phyloP scores from a whole-genome alignment of 1,140 invertebrate genomes.

The Aphelinus certus region DNA sequence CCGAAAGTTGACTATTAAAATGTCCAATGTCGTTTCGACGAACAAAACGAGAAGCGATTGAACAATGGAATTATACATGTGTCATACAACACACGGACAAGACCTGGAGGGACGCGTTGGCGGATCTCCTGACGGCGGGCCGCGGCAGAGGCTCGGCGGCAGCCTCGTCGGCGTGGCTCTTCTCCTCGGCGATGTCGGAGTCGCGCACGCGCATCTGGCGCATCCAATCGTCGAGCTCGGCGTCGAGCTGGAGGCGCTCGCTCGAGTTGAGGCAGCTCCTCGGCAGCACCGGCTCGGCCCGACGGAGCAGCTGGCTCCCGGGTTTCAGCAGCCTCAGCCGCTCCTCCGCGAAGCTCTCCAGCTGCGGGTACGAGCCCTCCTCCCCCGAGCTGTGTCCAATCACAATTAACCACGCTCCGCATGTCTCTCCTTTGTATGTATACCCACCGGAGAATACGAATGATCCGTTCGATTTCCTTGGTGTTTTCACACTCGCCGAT shows the following conservation, averaged over 20 bases:
- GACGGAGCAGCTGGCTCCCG: slow-evolving; percentile 65
- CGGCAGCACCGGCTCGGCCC: slow-evolving; percentile 62
- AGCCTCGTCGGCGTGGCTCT: neutral
- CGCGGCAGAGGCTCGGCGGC: neutral
- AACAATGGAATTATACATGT: too few species aligned
- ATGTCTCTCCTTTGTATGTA: neutral
- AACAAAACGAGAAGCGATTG: too few species aligned
- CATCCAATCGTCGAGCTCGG: slow-evolving; percentile 64
- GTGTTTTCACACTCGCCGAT: slow-evolving; percentile 66
- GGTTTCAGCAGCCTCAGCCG: slow-evolving; percentile 67
- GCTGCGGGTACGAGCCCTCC: slow-evolving; percentile 73
- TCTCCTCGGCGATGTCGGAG: slow-evolving; percentile 54
- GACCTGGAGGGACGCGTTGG: too few species aligned
- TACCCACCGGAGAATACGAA: slow-evolving; percentile 67
- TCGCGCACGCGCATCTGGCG: slow-evolving; percentile 63
- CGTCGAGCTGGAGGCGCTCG: slow-evolving; percentile 59
- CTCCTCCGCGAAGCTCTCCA: slow-evolving; percentile 68
- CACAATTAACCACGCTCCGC: neutral
- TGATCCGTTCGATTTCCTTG: slow-evolving; percentile 70
- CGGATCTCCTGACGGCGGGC: neutral
- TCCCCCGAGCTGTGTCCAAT: slow-evolving; percentile 69
- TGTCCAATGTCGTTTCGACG: too few species aligned
- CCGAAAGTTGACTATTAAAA: too few species aligned
- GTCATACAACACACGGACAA: too few species aligned
- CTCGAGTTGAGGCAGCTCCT: slow-evolving; percentile 57